Conservation (phyloP, 2,797 vertebrate species). For the Syngnathus acus region DNA sequence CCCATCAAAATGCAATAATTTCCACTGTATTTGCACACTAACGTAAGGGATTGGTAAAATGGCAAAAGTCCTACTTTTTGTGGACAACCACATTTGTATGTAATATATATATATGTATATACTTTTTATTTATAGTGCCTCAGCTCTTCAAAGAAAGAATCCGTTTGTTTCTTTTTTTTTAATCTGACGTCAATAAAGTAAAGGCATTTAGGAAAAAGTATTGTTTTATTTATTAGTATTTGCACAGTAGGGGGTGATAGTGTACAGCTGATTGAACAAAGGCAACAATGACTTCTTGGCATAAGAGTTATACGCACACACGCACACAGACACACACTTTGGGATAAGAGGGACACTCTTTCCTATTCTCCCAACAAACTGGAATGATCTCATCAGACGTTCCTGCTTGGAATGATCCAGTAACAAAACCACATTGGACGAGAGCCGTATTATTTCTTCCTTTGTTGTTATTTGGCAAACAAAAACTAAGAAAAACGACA, state of each 20-base stretch:
- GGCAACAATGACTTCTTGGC: conserved; percentile 69
- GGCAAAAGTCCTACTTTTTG: too few species aligned
- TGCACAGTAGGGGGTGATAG: conserved; percentile 46
- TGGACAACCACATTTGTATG: too few species aligned
- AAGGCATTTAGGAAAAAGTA: conserved; percentile 13
- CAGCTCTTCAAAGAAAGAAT: not conserved
- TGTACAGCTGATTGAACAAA: conserved; percentile 64
- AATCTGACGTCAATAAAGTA: not conserved
- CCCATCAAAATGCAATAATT: too few species aligned
- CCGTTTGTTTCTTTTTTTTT: not conserved
- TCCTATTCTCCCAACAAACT: not conserved
- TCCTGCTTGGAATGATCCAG: not conserved
- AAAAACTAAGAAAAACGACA: conserved; percentile 37
- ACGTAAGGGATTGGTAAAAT: too few species aligned
- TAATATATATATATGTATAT: too few species aligned
- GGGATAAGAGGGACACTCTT: conserved; percentile 50
- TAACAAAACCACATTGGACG: not conserved
- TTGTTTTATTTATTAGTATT: conserved; percentile 57
- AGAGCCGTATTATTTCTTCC: not conserved
- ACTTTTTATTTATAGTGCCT: too few species aligned
- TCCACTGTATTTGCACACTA: too few species aligned
- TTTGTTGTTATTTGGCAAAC: conserved; percentile 41
- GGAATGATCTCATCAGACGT: not conserved
- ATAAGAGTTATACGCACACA: conserved; percentile 39
- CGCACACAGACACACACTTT: conserved; percentile 39